A percentile compares a stretch with the other conserved stretches of the same genome.
These are phyloP conservation scores for Drosophila tani DNA, from an alignment of 1,140 invertebrate species.

Conservation along the genomic window DNA sequence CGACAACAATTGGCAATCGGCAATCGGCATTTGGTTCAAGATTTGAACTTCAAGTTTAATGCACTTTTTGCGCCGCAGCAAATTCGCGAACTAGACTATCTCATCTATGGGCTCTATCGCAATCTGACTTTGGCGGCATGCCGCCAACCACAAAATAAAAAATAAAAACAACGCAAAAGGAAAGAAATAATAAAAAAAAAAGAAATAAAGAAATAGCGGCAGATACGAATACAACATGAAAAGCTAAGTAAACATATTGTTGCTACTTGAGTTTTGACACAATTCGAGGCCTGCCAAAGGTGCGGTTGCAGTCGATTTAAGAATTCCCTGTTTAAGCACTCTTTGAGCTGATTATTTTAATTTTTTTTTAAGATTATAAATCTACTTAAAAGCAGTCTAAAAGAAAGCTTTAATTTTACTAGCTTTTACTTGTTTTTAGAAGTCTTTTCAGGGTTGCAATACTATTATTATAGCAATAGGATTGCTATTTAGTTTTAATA, in stretches of 20 bases:
- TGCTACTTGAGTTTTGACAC: constrained; percentile 78
- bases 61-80: constrained; percentile 64
- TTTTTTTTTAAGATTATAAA: not conserved
- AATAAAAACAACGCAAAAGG: not conserved
- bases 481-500: not conserved
- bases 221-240: constrained; percentile 36
- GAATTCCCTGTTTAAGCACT: not conserved
- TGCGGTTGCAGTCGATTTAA: constrained; percentile 18
- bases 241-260: constrained; percentile 50
- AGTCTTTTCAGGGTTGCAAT: not conserved
- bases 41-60: constrained; percentile 58
- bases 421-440: too few species aligned
- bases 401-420: not conserved
- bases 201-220: constrained; percentile 2
- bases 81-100: constrained; percentile 29
- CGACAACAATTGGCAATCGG: constrained; percentile 8
- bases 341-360: too few species aligned
- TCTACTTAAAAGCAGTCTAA: not conserved
- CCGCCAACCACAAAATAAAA: constrained; percentile 35
- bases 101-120: constrained; percentile 36
- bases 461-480: too few species aligned
- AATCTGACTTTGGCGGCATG: constrained; percentile 56
- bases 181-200: not conserved
- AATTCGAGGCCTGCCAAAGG: constrained; percentile 48
- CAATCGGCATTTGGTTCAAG: constrained; percentile 57